A percentile compares a stretch with the other conserved stretches of the same genome.
Conservation (phyloP, 1,140 invertebrate genomes). For the Manduca sexta region DNA sequence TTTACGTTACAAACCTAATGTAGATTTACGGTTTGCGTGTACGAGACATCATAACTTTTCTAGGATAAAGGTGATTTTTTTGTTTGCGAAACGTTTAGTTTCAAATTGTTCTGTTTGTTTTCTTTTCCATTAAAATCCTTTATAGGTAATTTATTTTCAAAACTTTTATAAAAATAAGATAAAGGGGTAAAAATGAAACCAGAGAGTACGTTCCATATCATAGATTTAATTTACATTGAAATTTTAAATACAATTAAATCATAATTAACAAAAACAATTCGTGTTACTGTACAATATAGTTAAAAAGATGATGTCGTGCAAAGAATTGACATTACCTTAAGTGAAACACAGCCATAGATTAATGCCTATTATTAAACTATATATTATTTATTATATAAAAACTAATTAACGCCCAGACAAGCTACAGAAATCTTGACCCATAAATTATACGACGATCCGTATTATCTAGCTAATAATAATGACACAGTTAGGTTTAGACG, state of each 20-base stretch:
- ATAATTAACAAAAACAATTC: slow-evolving; percentile 35
- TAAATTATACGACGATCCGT: no score
- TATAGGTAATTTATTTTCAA: no score
- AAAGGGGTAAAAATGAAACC: not conserved
- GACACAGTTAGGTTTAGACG: no score
- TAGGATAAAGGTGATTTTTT: no score
- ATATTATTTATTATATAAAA: slow-evolving; percentile 10
- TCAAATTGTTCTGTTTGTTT: no score
- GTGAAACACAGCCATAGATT: slow-evolving; percentile 70
- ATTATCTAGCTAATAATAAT: no score
- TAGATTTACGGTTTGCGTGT: no score
- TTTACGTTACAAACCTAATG: no score
- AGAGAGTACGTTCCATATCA: slow-evolving; percentile 15
- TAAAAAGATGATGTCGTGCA: slow-evolving; percentile 64
- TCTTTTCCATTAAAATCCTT: no score
- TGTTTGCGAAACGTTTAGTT: no score
- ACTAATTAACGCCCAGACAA: slow-evolving; percentile 28
- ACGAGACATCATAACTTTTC: no score
- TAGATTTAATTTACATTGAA: slow-evolving; percentile 63
- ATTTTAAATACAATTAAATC: slow-evolving; percentile 43
- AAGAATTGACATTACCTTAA: slow-evolving; percentile 65
- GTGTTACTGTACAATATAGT: slow-evolving; percentile 56
- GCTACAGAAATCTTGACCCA: slow-evolving; percentile 8
- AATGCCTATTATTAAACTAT: slow-evolving; percentile 40
- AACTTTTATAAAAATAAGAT: no score